A percentile compares a stretch with the other conserved stretches of the same genome.
These are phyloP conservation scores for Probosciger aterrimus DNA, from an alignment of 2,113 vertebrate species.

Conservation along the genomic window DNA sequence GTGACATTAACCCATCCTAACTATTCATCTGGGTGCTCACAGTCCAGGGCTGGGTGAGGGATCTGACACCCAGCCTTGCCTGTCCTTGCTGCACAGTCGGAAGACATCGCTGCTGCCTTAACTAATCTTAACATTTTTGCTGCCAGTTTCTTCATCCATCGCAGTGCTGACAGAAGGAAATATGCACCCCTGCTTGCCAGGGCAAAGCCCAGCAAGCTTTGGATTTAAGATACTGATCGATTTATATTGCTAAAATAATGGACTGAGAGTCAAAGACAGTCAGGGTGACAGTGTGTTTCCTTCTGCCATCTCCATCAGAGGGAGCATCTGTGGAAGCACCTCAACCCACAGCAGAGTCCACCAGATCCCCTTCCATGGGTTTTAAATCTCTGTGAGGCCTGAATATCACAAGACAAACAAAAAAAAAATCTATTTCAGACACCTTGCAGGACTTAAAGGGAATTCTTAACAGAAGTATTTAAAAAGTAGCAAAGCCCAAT, in stretches of 20 bases:
- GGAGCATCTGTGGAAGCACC: not conserved
- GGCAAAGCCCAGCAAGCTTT: not conserved
- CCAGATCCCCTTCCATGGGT: not conserved
- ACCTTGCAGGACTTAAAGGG: not conserved
- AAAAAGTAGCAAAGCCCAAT: not conserved
- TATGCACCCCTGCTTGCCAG: not conserved
- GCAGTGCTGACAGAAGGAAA: not conserved
- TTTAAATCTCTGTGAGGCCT: not conserved
- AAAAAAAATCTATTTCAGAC: not conserved
- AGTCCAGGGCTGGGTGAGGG: not conserved
- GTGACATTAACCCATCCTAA: not conserved
- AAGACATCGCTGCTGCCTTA: not conserved
- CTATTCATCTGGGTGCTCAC: not conserved
- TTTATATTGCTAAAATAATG: not conserved
- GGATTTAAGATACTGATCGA: not conserved
- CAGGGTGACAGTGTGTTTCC: not conserved
- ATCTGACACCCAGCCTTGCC: not conserved
- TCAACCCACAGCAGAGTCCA: not conserved
- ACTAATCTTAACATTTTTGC: not conserved
- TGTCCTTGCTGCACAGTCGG: not conserved
- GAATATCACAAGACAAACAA: not conserved
- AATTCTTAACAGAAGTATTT: not conserved
- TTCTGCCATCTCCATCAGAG: not conserved
- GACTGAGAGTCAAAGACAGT: not conserved
- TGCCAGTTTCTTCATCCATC: not conserved